Percentiles rank a stretch among this genome's conserved stretches.
Evolutionary conservation across 2,797 vertebrate species (phyloP).

Genomic region (Rhabdomys pumilio): DNA sequence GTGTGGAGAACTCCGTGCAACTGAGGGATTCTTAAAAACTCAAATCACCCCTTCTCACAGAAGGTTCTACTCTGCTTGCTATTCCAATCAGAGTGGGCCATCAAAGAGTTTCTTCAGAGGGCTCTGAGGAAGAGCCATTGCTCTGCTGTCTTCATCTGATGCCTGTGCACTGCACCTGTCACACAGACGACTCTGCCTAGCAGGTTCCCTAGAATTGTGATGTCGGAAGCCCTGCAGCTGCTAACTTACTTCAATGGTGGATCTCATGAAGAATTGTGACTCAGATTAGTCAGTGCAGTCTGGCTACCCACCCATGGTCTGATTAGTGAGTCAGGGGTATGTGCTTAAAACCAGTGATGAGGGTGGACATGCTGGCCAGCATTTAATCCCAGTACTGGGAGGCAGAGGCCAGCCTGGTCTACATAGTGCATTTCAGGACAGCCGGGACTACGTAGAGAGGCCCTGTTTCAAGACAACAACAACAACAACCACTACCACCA

Average conservation of each 20-base stretch:
- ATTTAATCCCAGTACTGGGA: too few species aligned
- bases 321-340: background rate
- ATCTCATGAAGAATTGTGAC: background rate
- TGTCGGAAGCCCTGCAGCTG: background rate
- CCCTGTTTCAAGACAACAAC: background rate
- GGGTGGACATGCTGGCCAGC: background rate
- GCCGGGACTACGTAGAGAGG: background rate
- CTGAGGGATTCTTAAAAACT: background rate
- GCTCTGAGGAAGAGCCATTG: background rate
- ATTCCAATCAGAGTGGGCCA: background rate
- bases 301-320: background rate
- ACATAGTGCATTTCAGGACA: background rate
- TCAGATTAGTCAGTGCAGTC: background rate
- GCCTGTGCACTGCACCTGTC: background rate
- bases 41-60: background rate
- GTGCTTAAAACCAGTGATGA: constrained; percentile 33
- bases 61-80: background rate
- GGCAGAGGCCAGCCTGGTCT: background rate
- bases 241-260: background rate
- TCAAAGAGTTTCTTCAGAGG: background rate
- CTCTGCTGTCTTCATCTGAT: background rate
- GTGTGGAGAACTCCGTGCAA: background rate
- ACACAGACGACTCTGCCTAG: background rate
- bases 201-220: background rate
- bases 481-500: background rate